These are phyloP conservation scores for Zosterops pallidus DNA, from an alignment of 2,113 vertebrate species.

Conservation along the genomic window DNA sequence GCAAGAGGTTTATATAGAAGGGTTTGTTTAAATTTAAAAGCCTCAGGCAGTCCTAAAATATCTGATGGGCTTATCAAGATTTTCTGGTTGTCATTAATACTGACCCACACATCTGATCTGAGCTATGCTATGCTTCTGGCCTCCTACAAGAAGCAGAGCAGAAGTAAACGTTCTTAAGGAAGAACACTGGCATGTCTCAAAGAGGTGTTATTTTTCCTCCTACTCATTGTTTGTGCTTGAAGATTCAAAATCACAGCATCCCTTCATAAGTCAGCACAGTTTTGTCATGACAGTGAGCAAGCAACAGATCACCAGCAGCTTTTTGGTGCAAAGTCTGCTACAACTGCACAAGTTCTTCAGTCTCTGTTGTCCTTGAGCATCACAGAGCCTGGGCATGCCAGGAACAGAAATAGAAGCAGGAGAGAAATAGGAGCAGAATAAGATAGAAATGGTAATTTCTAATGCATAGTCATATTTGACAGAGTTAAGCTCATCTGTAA, in stretches of 20 bases:
- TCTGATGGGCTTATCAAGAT: neutral
- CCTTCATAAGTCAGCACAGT: neutral
- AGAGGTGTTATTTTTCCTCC: neutral
- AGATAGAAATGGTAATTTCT: neutral
- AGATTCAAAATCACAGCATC: neutral
- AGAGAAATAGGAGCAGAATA: too few species aligned
- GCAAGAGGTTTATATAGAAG: neutral
- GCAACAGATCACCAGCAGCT: neutral
- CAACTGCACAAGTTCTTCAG: accelerated
- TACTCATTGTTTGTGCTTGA: neutral
- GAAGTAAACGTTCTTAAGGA: neutral
- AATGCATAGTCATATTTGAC: neutral
- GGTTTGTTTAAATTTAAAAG: neutral
- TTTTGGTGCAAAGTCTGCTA: neutral
- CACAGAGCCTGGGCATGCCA: accelerated
- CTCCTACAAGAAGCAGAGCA: neutral
- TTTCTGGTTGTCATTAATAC: neutral
- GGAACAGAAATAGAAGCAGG: neutral
- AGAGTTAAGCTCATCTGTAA: neutral
- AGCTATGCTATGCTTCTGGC: neutral
- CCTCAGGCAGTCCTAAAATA: neutral
- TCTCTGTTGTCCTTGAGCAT: neutral
- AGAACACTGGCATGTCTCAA: neutral
- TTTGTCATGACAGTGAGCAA: neutral
- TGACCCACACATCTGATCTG: neutral